Base-by-base conservation (phyloP, 2,888 invertebrate species). In the Galerucella nymphaeae region DNA sequence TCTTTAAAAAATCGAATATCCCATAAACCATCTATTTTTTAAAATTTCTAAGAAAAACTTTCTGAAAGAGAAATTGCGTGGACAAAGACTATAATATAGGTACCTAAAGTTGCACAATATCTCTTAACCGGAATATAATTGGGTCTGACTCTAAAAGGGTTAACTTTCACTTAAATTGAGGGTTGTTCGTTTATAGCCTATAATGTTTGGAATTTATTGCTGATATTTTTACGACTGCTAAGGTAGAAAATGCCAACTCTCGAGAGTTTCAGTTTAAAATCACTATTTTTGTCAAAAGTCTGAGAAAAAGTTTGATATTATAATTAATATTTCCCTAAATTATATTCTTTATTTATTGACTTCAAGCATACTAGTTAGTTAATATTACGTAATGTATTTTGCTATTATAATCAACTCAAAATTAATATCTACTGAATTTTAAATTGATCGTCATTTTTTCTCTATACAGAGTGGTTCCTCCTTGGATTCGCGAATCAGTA, bases 111-210 rank as follows among this genome's bases (percentile, higher is more conserved):
- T 72, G 72, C 72, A 69, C 69, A 72, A 72, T 69, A 68, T 68
- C 30, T 38, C 42, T 18, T 62, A 62, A 62, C 41, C 10, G 61
- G 42, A 42, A 62, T 62, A 62, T 62, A 62, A 62, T 62, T 41
- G 61, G 16, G 61, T 42, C 41, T 53, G 50, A 53, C 14, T 50
- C 50, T 63, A 61, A 65, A 75, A 71, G 73, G 73, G 69, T 73
- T 68, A 45, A 71, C 75, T 75, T 75, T 75, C 75, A 72, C 75
- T 75, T 67, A 57, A 69, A 70, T 70, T 63, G 70, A 57, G 70
- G 70, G 63, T 23, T 50, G 48, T 69, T 45, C 57, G n/a, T 70
- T 70, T 57, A 63, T 23, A 66, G 53, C 57, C 55, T 41, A 42
- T 66, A 55, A 64, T 64, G 50, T 64, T 45, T 18, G 20, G 64